Conservation (phyloP, 2,797 vertebrate species). For the Mus spretus region DNA sequence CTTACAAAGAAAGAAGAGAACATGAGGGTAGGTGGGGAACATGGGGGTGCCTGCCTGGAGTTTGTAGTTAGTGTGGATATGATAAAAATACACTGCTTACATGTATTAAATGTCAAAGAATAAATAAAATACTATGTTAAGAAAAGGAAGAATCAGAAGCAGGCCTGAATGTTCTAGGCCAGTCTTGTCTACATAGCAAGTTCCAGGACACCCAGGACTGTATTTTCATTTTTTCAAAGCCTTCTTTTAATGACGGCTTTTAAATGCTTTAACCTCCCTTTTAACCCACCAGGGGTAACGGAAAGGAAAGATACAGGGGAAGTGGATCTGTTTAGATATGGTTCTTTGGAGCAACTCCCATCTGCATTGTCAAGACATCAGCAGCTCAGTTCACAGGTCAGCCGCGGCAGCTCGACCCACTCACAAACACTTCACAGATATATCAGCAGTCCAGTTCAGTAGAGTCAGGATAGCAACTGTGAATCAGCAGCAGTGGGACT, state of each 20-base stretch:
- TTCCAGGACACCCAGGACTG: not conserved
- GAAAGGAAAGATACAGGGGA: not conserved
- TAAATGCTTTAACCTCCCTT: not conserved
- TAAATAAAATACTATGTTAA: not conserved
- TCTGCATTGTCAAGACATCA: not conserved
- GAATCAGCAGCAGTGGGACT: too few species aligned
- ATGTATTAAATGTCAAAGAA: not conserved
- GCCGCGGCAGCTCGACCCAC: not conserved
- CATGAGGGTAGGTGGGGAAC: not conserved
- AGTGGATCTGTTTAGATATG: not conserved
- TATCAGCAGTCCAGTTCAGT: not conserved
- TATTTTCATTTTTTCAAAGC: not conserved
- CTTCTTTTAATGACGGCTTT: not conserved
- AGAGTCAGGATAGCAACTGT: too few species aligned
- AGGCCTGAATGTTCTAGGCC: not conserved
- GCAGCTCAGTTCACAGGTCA: not conserved
- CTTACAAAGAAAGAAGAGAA: not conserved
- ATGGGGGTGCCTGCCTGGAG: not conserved
- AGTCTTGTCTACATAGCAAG: not conserved
- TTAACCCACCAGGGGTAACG: not conserved
- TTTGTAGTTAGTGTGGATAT: not conserved
- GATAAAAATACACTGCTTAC: not conserved
- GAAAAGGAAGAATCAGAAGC: not conserved
- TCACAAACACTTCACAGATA: not conserved
- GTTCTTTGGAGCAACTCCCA: not conserved